Evolutionary conservation across 2,888 invertebrate species (phyloP).

Genomic region (Thera obeliscata): DNA sequence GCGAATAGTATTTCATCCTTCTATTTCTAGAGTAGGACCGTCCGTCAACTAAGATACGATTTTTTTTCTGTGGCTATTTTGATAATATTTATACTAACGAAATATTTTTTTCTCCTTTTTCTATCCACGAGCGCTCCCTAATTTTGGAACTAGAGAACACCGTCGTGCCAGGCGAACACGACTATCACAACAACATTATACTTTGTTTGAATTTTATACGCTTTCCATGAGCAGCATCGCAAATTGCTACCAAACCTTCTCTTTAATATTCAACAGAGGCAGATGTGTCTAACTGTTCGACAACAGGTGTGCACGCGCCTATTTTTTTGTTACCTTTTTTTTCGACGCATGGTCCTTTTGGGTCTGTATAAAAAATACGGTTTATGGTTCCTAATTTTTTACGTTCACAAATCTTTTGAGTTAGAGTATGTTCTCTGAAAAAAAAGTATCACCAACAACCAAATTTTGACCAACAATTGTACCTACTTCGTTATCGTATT

Average conservation of each 20-base stretch:
- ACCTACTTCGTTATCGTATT: too few species aligned
- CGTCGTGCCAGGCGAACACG: not conserved
- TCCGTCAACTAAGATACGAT: too few species aligned
- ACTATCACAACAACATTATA: not conserved
- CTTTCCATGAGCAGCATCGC: slow-evolving; percentile 15
- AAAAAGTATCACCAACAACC: too few species aligned
- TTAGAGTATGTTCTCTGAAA: too few species aligned
- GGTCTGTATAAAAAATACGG: slow-evolving; percentile 43
- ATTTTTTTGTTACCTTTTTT: slow-evolving; percentile 45
- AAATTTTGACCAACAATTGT: too few species aligned
- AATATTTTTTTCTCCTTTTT: too few species aligned
- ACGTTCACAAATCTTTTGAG: not conserved
- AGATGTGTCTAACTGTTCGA: slow-evolving; percentile 56
- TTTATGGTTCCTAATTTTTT: slow-evolving; percentile 35
- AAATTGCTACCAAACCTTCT: slow-evolving; percentile 34
- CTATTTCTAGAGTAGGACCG: too few species aligned
- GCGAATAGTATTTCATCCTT: too few species aligned
- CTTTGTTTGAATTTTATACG: slow-evolving; percentile 2
- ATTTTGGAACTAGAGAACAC: not conserved
- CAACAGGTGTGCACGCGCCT: slow-evolving; percentile 72
- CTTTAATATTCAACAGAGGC: slow-evolving; percentile 52
- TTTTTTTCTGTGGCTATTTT: too few species aligned
- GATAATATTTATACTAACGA: too few species aligned
- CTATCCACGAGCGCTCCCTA: too few species aligned
- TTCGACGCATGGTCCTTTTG: slow-evolving; percentile 35